Evolutionary conservation across 2,797 vertebrate species (phyloP).

Genomic region (Sebastes taczanowskii): DNA sequence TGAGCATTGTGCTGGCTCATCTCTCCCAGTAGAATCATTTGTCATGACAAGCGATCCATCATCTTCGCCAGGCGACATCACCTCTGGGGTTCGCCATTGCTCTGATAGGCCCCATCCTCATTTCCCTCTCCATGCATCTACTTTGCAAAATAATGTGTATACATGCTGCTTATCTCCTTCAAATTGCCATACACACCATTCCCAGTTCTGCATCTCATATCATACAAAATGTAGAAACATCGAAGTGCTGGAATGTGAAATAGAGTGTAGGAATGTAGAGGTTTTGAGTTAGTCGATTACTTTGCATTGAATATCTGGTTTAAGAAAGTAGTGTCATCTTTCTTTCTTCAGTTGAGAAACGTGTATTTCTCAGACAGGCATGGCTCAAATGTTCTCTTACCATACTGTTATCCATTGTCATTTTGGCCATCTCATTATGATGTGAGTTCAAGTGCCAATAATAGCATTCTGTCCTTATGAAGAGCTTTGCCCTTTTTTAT

Average conservation of each 20-base stretch:
- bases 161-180: background rate
- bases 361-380: background rate
- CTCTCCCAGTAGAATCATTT: background rate
- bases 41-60: constrained; percentile 48
- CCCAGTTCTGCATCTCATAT: background rate
- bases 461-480: constrained; percentile 10
- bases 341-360: background rate
- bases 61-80: constrained; percentile 16
- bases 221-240: background rate
- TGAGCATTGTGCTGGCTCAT: background rate
- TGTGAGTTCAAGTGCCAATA: background rate
- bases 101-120: background rate
- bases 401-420: background rate
- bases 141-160: constrained; percentile 3
- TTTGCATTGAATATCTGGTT: background rate
- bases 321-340: background rate
- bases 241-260: background rate
- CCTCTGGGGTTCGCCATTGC: constrained; percentile 19
- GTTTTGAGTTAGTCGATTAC: background rate
- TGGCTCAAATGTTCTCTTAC: background rate
- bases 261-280: background rate
- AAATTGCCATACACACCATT: background rate
- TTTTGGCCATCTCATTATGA: background rate
- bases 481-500: background rate
- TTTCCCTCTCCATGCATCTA: background rate